These are phyloP conservation scores for Notocelia uddmanniana DNA, from an alignment of 2,888 invertebrate genomes.

Conservation along the genomic window DNA sequence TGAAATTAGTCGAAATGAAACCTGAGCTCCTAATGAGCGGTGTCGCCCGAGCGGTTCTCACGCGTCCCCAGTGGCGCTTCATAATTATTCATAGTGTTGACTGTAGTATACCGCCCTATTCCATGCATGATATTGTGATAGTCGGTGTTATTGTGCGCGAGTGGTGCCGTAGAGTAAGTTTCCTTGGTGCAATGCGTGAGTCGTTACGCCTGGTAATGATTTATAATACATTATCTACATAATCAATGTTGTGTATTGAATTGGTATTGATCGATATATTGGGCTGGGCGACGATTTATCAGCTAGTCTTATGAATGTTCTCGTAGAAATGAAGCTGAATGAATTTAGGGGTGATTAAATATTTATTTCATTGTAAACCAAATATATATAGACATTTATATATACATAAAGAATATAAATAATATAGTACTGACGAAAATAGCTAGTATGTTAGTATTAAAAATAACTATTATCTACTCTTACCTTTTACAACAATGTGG, in stretches of 20 bases:
- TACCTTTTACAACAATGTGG: conserved; percentile 47
- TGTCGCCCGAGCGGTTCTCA: conserved; percentile 24
- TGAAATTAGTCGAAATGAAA: too few species aligned
- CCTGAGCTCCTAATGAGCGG: background rate
- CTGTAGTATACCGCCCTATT: conserved; percentile 49
- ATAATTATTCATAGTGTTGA: conserved; percentile 11
- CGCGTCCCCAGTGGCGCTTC: conserved; percentile 9
- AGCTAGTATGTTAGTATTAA: conserved; percentile 52
- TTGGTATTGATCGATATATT: conserved; percentile 51
- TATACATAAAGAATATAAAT: conserved; percentile 53
- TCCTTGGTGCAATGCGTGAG: conserved; percentile 61
- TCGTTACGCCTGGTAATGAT: conserved; percentile 49
- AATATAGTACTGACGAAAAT: conserved; percentile 54
- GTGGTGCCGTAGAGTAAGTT: conserved; percentile 49
- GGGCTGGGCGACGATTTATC: conserved; percentile 50
- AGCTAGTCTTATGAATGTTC: conserved; percentile 56
- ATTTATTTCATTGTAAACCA: conserved; percentile 63
- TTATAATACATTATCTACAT: conserved; percentile 50
- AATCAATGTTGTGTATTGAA: conserved; percentile 57
- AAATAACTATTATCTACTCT: conserved; percentile 46
- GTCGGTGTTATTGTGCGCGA: conserved; percentile 52
- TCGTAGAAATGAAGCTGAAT: conserved; percentile 48
- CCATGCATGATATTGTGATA: conserved; percentile 60
- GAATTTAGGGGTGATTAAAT: conserved; percentile 50
- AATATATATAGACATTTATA: conserved; percentile 55